phyloP scores from a whole-genome alignment of 2,113 vertebrate genomes.

The Larimichthys polyactis region DNA sequence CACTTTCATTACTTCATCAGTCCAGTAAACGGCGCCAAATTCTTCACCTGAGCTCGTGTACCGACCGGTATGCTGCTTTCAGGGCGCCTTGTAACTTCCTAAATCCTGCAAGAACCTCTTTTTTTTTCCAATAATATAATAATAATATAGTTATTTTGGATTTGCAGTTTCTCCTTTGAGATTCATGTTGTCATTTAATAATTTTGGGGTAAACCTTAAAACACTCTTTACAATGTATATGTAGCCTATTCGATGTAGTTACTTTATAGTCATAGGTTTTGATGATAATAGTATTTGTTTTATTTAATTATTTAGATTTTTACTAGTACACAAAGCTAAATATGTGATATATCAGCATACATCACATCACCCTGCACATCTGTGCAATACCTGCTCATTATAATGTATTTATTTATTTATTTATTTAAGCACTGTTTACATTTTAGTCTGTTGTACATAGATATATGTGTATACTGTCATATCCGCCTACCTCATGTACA shows the following conservation, averaged over 20 bases:
- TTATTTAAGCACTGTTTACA: no score
- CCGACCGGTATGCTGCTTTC: conserved; percentile 25
- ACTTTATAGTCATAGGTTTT: neutral
- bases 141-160: no score
- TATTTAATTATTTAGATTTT: neutral
- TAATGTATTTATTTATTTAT: no score
- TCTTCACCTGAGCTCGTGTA: neutral
- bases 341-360: neutral
- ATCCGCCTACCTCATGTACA: no score
- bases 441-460: no score
- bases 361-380: no score
- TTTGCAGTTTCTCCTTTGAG: no score
- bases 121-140: neutral
- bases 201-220: neutral
- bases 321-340: neutral
- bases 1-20: conserved; percentile 15
- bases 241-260: neutral
- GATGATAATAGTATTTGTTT: neutral
- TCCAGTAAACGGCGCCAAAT: conserved; percentile 62
- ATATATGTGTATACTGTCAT: no score
- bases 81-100: neutral
- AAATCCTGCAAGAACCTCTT: rapidly evolving
- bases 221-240: neutral
- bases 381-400: no score
- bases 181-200: neutral